Conservation (phyloP, 1,140 invertebrate species). For the Diachasma alloeum region DNA sequence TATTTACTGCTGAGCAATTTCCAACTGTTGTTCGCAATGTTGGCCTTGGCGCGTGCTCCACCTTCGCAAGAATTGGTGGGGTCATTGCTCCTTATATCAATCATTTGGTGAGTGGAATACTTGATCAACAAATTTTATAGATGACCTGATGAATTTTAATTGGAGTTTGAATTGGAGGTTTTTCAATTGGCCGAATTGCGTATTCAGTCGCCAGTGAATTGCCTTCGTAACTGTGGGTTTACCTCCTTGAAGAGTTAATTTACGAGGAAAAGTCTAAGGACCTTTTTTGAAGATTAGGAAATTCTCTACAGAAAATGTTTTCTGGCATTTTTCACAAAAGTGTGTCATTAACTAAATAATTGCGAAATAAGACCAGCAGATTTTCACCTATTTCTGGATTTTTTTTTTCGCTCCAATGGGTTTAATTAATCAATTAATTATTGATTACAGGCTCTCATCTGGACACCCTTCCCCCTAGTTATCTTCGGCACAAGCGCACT, state of each 20-base stretch:
- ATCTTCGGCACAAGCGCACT: constrained; percentile 76
- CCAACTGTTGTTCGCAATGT: constrained; percentile 84
- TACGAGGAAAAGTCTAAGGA: too few species aligned
- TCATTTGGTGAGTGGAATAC: constrained; percentile 63
- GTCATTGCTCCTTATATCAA: constrained; percentile 80
- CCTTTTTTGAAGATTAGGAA: too few species aligned
- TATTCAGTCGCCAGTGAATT: too few species aligned
- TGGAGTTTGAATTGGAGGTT: neutral
- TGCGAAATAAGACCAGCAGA: too few species aligned
- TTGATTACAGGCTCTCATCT: constrained; percentile 64
- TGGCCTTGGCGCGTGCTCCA: constrained; percentile 80
- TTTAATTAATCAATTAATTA: neutral
- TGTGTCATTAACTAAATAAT: too few species aligned
- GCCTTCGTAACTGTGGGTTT: too few species aligned
- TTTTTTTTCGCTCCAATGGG: neutral
- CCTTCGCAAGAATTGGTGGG: constrained; percentile 79
- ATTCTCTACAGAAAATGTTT: too few species aligned
- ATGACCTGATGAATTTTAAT: constrained; percentile 1
- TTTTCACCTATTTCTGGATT: neutral
- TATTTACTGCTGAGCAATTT: constrained; percentile 85
- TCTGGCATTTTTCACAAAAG: too few species aligned
- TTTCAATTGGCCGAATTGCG: too few species aligned
- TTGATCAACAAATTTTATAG: neutral
- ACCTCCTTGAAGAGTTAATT: too few species aligned
- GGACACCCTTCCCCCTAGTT: constrained; percentile 75